These are phyloP conservation scores for Mohoua ochrocephala DNA, from an alignment of 2,113 vertebrate species.

Conservation along the genomic window DNA sequence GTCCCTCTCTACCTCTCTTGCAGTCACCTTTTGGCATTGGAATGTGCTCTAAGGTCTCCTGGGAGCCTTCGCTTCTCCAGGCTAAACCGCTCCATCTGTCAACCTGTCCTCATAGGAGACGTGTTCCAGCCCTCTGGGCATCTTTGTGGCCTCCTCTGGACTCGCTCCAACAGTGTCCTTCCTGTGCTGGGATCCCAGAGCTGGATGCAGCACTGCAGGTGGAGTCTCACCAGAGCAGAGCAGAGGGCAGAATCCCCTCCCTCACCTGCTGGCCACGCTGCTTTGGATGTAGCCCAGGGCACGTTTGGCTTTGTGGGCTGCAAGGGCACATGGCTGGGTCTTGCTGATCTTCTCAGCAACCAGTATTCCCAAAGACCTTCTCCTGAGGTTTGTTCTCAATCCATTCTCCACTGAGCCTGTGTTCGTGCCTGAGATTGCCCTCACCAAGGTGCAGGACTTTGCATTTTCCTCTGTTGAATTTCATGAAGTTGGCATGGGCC, in stretches of 20 bases:
- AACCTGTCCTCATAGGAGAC: not conserved
- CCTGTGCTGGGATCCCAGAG: not conserved
- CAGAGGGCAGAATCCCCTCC: not conserved
- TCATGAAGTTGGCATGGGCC: not conserved
- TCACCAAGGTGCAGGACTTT: not conserved
- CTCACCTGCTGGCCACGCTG: rapidly evolving
- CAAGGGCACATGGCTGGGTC: not conserved
- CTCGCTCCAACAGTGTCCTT: rapidly evolving
- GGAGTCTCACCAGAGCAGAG: not conserved
- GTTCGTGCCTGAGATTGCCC: not conserved
- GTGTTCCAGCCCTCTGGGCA: not conserved
- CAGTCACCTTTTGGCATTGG: not conserved
- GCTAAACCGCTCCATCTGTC: not conserved
- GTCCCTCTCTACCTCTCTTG: not conserved
- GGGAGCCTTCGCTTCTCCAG: not conserved
- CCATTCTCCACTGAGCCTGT: not conserved
- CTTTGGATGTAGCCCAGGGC: not conserved
- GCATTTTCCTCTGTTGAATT: not conserved
- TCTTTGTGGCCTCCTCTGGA: not conserved
- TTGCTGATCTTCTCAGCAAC: not conserved
- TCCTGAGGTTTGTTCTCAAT: not conserved
- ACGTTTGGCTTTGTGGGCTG: rapidly evolving
- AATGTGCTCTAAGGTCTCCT: not conserved
- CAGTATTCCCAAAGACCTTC: not conserved
- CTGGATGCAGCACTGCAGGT: not conserved